Conservation (phyloP, 2,797 vertebrate species). For the Karalla daura region DNA sequence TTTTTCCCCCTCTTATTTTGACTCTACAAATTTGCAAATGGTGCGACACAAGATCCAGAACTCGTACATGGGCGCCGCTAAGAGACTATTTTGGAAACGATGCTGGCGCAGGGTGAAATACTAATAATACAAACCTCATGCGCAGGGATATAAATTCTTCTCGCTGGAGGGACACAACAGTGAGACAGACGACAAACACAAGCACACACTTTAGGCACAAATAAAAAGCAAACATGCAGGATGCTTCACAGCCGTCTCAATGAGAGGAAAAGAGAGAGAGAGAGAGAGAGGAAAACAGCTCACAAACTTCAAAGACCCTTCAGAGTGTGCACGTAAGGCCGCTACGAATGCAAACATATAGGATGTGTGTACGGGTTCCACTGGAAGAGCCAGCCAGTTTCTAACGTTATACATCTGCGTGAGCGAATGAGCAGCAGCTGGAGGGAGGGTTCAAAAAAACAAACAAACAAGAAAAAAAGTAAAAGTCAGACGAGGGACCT, state of each 20-base stretch:
- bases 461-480: slow-evolving; percentile 21
- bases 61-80: slow-evolving; percentile 4
- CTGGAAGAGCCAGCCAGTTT: slow-evolving; percentile 79
- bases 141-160: not conserved
- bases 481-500: slow-evolving; percentile 58
- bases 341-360: slow-evolving; percentile 18
- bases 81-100: slow-evolving; percentile 16
- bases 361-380: slow-evolving; percentile 38
- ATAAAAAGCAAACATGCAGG: slow-evolving; percentile 27
- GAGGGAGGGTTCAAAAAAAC: too few relatives aligned
- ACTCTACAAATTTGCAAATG: slow-evolving; percentile 57
- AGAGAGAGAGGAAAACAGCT: not conserved
- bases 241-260: slow-evolving; percentile 10
- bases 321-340: not conserved
- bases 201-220: slow-evolving; percentile 17
- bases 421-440: slow-evolving; percentile 12
- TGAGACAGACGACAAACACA: slow-evolving; percentile 7
- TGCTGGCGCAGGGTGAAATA: slow-evolving; percentile 9
- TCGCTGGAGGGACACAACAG: not conserved
- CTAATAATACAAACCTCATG: slow-evolving; percentile 21
- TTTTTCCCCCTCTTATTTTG: slow-evolving; percentile 41
- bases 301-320: slow-evolving; percentile 6
- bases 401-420: slow-evolving; percentile 37
- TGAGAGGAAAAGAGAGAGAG: not conserved
- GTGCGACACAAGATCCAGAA: slow-evolving; percentile 31